A percentile compares a stretch with the other conserved stretches of the same genome.
These are phyloP conservation scores for Rambutsinella grinnellia DNA, from an alignment of 2,888 invertebrate genomes.

Conservation along the genomic window DNA sequence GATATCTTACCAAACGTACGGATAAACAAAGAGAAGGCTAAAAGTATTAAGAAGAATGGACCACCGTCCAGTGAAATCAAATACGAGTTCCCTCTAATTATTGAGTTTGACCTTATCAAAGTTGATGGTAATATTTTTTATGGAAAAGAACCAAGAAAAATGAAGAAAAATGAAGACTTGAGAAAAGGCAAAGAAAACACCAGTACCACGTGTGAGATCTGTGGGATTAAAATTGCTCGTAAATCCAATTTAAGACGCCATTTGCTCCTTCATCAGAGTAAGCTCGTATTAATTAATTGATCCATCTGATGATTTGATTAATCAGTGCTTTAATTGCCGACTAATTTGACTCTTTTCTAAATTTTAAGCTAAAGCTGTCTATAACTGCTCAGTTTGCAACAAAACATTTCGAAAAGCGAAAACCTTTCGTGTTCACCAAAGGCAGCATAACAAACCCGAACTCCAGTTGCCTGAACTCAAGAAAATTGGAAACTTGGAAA, in stretches of 20 bases:
- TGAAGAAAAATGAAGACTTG: too few relatives aligned
- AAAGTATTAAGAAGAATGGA: background rate
- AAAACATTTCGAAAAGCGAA: constrained; percentile 2
- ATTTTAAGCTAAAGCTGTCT: too few relatives aligned
- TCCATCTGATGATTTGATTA: too few relatives aligned
- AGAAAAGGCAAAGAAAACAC: background rate
- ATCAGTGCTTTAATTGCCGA: too few relatives aligned
- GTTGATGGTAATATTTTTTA: background rate
- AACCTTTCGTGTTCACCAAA: background rate
- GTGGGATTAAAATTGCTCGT: too few relatives aligned
- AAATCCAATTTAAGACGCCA: too few relatives aligned
- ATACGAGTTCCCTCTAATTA: background rate
- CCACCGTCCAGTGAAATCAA: background rate
- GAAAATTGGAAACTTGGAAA: too few relatives aligned
- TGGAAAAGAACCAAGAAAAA: background rate
- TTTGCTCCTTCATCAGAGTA: too few relatives aligned
- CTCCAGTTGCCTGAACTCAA: background rate
- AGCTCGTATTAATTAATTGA: too few relatives aligned
- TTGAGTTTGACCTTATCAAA: background rate
- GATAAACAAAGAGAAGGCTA: background rate
- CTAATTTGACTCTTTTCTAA: too few relatives aligned
- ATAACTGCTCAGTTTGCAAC: too few relatives aligned
- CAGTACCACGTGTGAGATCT: background rate
- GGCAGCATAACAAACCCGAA: too few relatives aligned
- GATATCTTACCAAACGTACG: background rate